Percentiles rank a stretch among this genome's conserved stretches.
Evolutionary conservation across 2,888 invertebrate species (phyloP).

Genomic region (Hymenopus coronatus): DNA sequence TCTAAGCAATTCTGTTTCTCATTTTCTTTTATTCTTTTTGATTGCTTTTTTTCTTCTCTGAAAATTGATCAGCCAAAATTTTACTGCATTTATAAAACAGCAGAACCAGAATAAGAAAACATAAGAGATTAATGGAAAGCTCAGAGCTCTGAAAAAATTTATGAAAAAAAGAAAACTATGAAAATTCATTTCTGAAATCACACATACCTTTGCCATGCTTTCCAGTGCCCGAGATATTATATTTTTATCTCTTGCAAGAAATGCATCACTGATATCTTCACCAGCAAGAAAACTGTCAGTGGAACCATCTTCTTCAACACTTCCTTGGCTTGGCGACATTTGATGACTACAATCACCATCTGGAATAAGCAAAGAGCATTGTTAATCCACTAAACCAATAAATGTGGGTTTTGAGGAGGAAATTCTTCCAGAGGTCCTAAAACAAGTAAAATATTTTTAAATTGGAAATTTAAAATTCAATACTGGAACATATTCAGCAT

Average conservation of each 20-base stretch:
- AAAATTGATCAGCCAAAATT: too few relatives aligned
- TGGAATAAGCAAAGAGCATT: neutral
- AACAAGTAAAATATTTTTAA: too few relatives aligned
- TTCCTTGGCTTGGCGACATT: constrained; percentile 49
- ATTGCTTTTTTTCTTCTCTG: too few relatives aligned
- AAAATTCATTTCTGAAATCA: neutral
- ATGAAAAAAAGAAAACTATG: neutral
- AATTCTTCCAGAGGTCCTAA: too few relatives aligned
- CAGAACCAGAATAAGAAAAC: neutral
- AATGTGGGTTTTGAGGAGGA: too few relatives aligned
- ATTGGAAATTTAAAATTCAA: too few relatives aligned
- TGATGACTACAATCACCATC: constrained; percentile 44
- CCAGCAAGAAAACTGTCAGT: constrained; percentile 54
- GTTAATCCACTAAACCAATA: too few relatives aligned
- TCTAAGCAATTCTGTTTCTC: too few relatives aligned
- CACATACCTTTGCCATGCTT: constrained; percentile 59
- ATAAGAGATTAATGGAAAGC: neutral
- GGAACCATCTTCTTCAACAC: constrained; percentile 57
- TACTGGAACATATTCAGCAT: too few relatives aligned
- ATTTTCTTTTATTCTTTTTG: too few relatives aligned
- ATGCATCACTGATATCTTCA: constrained; percentile 56
- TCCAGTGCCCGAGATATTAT: constrained; percentile 72
- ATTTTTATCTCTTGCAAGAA: constrained; percentile 61
- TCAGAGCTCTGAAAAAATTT: neutral
- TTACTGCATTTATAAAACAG: too few relatives aligned